Base-by-base conservation (phyloP, 2,113 vertebrate genomes). In the Chionodraco myersi region DNA sequence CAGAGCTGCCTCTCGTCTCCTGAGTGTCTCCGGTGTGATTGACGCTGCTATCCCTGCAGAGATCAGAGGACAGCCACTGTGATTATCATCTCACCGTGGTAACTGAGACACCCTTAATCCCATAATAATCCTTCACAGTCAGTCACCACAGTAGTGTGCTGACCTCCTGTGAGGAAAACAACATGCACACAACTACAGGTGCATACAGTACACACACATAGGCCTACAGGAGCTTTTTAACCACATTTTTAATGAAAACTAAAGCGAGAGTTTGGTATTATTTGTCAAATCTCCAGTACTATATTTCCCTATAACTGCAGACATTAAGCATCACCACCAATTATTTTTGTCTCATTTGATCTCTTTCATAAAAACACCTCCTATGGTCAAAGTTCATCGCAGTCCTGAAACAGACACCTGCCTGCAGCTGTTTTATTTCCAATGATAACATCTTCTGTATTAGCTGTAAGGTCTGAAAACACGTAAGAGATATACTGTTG, bases 81-180 rank as follows among this genome's bases (percentile, higher is more conserved):
- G 87, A 93, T 93, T 92, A 92, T 91, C 86, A 90, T 90, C 90
- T 92, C 84, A 54, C 85, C 36, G 79, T 86, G 87, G 88, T 90
- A 92, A 92, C 90, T 63, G 67, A 92, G 90, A 92, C 91, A 86
- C 87, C 80, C 69, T 23, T 92, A 93, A 92, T 93, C 91, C 92
- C 86, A 92, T 91, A 91, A 92, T 92, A 91, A 92, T 93, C 88
- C 89, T 52, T 88, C 82, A 75, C 84, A 82, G 87, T 82, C 85
- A 88, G 74, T 82, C 89, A 88, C 79, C 85, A 30, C 85, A 80
- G 78, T 62, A 90, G 89, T 82, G 70, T 81, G 77, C 80, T 88
- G 87, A 93, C 88, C 92, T 88, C 90, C 82, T 86, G 80, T 85
- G 80, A 79, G 69, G 73, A 77, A 79, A 83, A 78, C 78, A 71